phyloP scores from a whole-genome alignment of 2,797 vertebrate genomes.

The Naso thynnoides region DNA sequence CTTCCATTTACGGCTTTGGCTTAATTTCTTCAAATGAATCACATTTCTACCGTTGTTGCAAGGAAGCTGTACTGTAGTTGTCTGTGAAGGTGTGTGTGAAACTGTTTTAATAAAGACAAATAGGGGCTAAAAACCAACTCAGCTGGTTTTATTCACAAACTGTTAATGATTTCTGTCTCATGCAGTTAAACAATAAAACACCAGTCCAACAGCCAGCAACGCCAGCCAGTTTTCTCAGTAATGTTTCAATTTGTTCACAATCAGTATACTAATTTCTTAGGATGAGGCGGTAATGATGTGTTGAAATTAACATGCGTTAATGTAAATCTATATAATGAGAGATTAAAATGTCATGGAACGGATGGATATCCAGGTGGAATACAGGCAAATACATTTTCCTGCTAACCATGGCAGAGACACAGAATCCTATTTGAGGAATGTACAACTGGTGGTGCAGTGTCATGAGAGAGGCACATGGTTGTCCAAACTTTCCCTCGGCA shows the following conservation, averaged over 20 bases:
- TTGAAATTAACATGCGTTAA: constrained; percentile 32
- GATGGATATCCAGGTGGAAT: constrained; percentile 25
- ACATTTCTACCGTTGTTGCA: constrained; percentile 16
- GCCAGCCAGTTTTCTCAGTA: constrained; percentile 4
- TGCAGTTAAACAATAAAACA: constrained; percentile 27
- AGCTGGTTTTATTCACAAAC: constrained; percentile 20
- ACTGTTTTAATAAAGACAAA: constrained; percentile 12
- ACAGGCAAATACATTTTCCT: constrained; percentile 3
- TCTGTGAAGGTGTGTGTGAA: neutral
- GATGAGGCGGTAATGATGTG: constrained; percentile 45
- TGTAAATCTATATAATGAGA: constrained; percentile 31
- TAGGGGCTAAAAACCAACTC: neutral
- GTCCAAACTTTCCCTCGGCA: neutral
- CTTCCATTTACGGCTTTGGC: constrained; percentile 25
- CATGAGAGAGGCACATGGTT: constrained; percentile 4
- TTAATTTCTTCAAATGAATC: constrained; percentile 28
- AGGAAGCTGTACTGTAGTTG: constrained; percentile 7
- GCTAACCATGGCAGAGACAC: neutral
- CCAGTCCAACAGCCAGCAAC: neutral
- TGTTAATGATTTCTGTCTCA: constrained; percentile 15
- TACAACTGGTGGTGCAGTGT: neutral
- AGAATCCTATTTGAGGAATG: constrained; percentile 9
- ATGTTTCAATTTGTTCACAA: constrained; percentile 48
- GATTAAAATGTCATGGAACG: constrained; percentile 34
- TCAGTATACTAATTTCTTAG: constrained; percentile 41